Base-by-base conservation (phyloP, 2,888 invertebrate species). In the Oscheius sp. region DNA sequence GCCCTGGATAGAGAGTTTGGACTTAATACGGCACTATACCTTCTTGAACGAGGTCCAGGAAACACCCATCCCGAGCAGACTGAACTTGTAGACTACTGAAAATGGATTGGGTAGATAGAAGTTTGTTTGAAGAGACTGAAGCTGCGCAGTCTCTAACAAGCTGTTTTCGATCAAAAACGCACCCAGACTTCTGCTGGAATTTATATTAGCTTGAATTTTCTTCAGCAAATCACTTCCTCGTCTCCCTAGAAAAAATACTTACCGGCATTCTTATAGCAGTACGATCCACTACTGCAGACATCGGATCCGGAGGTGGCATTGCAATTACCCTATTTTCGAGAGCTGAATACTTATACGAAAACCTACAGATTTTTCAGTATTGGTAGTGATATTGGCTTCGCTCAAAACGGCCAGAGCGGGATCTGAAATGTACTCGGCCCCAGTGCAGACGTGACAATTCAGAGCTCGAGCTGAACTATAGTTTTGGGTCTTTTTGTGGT, bases 81-180 rank as follows among this genome's bases (percentile, higher is more conserved):
- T 63, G 63, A 63, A 63, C 21, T 63, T 63, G 48, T 63, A 47
- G 13, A 63, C 63, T 5, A 60, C 60, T 60, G 37, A 60, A 60
- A 53, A 29, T 21, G 10, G n/a, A 11, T 21, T 3, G 13, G 1
- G 1, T 10, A 21, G 29, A 37, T 7, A 13, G 13, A 13, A 58
- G 29, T 29, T 11, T n/a, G 60, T 21, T 21, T 21, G 21, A 21
- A 21, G 21, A 21, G 21, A 21, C 21, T 21, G 21, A 21, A 21
- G 21, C 21, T 21, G 21, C 21, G 21, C 21, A 21, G 21, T 21
- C 21, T 21, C 21, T 21, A 21, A 21, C 21, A 21, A 21, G 21
- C 21, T 21, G 21, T 21, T 21, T 21, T 21, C 21, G 21, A 21
- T 21, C 21, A 21, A 21, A 21, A 21, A 21, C 21, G 21, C 21